Conservation (phyloP, 2,888 invertebrate species). For the Platynereis dumerilii region DNA sequence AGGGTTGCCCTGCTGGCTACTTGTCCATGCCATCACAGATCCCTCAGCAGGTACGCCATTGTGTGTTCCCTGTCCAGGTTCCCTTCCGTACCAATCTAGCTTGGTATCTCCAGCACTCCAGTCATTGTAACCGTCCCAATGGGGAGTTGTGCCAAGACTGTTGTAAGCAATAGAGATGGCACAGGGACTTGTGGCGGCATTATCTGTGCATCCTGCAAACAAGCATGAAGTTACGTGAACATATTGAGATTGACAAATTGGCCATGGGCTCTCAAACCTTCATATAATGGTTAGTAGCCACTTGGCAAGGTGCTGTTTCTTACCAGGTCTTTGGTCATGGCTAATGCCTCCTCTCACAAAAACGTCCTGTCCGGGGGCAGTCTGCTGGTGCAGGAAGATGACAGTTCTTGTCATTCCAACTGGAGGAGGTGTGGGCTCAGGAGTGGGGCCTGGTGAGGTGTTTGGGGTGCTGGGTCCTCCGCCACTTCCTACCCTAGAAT, state of each 20-base stretch:
- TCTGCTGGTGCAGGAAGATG: slow-evolving; percentile 57
- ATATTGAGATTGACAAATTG: too few species aligned
- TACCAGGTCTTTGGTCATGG: slow-evolving; percentile 45
- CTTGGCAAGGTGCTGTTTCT: slow-evolving; percentile 2
- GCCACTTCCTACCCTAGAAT: slow-evolving; percentile 20
- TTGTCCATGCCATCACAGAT: slow-evolving; percentile 56
- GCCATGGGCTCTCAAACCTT: too few species aligned
- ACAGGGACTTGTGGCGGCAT: slow-evolving; percentile 38
- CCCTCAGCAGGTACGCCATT: slow-evolving; percentile 43
- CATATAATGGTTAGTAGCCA: too few species aligned
- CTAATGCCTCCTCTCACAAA: slow-evolving; percentile 64
- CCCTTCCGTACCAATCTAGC: slow-evolving; percentile 55
- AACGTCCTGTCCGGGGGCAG: slow-evolving; percentile 61
- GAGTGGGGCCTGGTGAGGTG: slow-evolving; percentile 9
- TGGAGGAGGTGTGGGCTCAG: slow-evolving; percentile 1
- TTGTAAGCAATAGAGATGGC: slow-evolving; percentile 48
- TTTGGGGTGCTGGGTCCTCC: not conserved
- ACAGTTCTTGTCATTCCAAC: slow-evolving; percentile 50
- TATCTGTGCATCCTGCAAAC: slow-evolving; percentile 34
- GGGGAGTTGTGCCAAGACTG: slow-evolving; percentile 35
- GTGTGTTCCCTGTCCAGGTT: slow-evolving; percentile 48
- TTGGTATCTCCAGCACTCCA: slow-evolving; percentile 50
- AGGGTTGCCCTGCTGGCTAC: slow-evolving; percentile 44
- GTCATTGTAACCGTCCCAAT: slow-evolving; percentile 47
- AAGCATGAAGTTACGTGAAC: slow-evolving; percentile 7